phyloP scores from a whole-genome alignment of 2,113 vertebrate genomes.

The Aythya baeri region DNA sequence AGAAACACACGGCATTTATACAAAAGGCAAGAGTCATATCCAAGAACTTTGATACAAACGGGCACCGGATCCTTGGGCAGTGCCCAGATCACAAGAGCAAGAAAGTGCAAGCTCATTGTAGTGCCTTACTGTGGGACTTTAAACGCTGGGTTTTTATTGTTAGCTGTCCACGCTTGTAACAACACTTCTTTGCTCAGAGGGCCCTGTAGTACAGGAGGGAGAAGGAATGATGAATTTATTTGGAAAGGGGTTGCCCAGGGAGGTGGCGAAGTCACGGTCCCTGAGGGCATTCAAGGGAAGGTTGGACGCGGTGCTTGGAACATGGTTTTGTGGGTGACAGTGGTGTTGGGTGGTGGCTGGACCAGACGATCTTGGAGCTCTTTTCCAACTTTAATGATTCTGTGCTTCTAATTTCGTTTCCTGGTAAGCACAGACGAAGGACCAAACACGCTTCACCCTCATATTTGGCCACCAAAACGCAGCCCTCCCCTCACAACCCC shows the following conservation, averaged over 20 bases:
- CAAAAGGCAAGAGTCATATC: neutral
- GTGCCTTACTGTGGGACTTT: neutral
- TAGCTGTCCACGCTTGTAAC: rapidly evolving
- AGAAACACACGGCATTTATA: rapidly evolving
- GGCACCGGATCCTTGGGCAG: neutral
- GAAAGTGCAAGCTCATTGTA: rapidly evolving
- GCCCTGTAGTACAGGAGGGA: rapidly evolving
- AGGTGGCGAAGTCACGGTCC: no score
- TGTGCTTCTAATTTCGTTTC: no score
- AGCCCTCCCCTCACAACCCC: rapidly evolving
- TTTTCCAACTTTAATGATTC: no score
- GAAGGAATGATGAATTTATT: rapidly evolving
- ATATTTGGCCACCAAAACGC: rapidly evolving
- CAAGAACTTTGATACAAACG: neutral
- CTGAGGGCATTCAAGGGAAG: no score
- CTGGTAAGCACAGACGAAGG: neutral
- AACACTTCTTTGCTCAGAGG: rapidly evolving
- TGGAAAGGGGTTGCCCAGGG: no score
- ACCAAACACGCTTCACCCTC: rapidly evolving
- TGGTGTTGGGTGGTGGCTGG: no score
- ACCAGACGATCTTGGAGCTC: no score
- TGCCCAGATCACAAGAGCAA: neutral
- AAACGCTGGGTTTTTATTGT: neutral
- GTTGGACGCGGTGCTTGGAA: no score
- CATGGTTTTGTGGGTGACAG: no score